Evolutionary conservation across 2,113 vertebrate species (phyloP), one percentile per base, ranked within the genome.

Genomic region (Heterotilapia buettikoferi): DNA sequence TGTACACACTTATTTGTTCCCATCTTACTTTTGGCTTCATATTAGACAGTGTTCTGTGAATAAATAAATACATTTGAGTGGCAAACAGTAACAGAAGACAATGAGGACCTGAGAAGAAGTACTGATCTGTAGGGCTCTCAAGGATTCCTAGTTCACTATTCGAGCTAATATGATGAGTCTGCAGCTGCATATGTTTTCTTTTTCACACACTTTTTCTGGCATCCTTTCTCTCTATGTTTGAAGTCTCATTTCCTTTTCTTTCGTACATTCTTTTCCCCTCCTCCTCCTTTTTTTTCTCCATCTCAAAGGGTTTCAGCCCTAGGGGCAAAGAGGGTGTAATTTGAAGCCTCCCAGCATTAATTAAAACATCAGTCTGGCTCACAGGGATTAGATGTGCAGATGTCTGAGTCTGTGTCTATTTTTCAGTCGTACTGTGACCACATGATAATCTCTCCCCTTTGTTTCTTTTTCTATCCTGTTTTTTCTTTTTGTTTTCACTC

Each of bases 321-420:
- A 5, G 86, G 89, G 91, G 90, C 89, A 89, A 92, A 31, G 53
- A 92, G 94, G 94, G 89, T 95, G 95, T 95, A 94, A 96, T 96
- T 95, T 95, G 92, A 95, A 94, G 90, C 94, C 93, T 94, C 88
- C 13, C 66, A 96, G 95, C 94, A 90, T 94, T 95, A 96, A 94
- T 96, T 96, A 96, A 96, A 96, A 95, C 94, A 95, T 94, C 95
- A 94, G 93, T 89, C 93, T 92, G 92, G 88, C 93, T 95, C 92
- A 86, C 84, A 86, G 93, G 95, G 92, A 93, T 96, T 94, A 93
- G 84, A 93, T 93, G 88, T 90, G 84, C 93, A 94, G 93, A 92
- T 94, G 93, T 93, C 92, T 93, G 82, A 76, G 91, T 88, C 86
- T 87, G 84, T 90, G 80, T 92, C 73, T 93, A 82, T 95, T 90